A percentile compares a stretch with the other conserved stretches of the same genome.
Evolutionary conservation across 2,888 invertebrate genomes (phyloP).

Genomic region (Pimpla rufipes): DNA sequence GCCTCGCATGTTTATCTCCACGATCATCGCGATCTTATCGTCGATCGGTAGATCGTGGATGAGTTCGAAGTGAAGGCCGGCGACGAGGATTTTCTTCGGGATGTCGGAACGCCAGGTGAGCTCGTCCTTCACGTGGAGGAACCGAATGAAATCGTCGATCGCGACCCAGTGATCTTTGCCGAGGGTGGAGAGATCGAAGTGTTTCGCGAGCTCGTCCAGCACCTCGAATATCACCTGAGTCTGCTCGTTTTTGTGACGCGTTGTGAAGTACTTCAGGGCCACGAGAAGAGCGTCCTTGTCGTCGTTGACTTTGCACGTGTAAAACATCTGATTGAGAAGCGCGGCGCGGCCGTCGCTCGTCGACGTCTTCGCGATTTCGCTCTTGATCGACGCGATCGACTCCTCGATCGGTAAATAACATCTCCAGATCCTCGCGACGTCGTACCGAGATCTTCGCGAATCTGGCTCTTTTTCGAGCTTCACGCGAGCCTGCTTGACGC

Average conservation of each 20-base stretch:
- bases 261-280: conserved; percentile 75
- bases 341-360: conserved; percentile 61
- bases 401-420: conserved; percentile 76
- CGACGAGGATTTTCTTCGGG: conserved; percentile 61
- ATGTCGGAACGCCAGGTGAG: rapidly evolving
- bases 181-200: conserved; percentile 73
- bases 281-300: conserved; percentile 76
- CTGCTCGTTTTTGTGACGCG: conserved; percentile 81
- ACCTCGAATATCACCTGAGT: conserved; percentile 60
- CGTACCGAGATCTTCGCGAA: background rate
- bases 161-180: conserved; percentile 76
- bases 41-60: conserved; percentile 68
- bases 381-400: conserved; percentile 74
- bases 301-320: conserved; percentile 79
- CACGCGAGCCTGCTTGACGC: conserved; percentile 72
- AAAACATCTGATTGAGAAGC: conserved; percentile 76
- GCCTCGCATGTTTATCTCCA: conserved; percentile 46
- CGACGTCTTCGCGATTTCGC: conserved; percentile 71
- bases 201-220: conserved; percentile 58
- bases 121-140: conserved; percentile 65
- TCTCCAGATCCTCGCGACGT: conserved; percentile 71
- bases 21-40: conserved; percentile 61
- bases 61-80: conserved; percentile 69
- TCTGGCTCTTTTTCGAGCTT: conserved; percentile 70
- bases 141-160: conserved; percentile 75